Conservation (phyloP, 2,797 vertebrate species). For the Pseudocheirus occidentalis region DNA sequence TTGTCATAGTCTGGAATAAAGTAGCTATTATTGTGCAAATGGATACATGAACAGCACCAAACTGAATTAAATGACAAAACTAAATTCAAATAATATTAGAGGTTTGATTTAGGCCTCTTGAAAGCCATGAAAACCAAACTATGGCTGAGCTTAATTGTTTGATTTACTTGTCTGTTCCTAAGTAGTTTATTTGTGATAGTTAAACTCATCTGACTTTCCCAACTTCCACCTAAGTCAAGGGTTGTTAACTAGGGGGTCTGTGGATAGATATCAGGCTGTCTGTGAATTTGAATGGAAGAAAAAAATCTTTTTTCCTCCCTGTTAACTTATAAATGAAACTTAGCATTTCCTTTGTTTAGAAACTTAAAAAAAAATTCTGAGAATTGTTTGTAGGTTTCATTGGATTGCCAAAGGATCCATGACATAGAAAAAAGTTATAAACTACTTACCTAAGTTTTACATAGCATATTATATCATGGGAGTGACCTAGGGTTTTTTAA, state of each 20-base stretch:
- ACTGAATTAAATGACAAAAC: slow-evolving; percentile 7
- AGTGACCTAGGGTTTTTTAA: background rate
- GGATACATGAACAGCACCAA: background rate
- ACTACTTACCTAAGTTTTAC: background rate
- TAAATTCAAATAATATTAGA: background rate
- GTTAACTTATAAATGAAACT: background rate
- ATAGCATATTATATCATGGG: background rate
- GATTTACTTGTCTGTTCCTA: slow-evolving; percentile 31
- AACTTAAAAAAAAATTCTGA: background rate
- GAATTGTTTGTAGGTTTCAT: background rate
- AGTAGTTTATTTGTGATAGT: slow-evolving; percentile 35
- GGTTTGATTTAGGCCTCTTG: background rate
- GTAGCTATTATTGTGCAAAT: background rate
- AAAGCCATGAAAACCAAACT: background rate
- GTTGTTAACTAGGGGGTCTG: background rate
- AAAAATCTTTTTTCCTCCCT: background rate
- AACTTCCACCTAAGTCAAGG: background rate
- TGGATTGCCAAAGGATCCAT: background rate
- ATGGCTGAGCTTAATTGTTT: slow-evolving; percentile 19
- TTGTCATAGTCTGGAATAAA: accelerated
- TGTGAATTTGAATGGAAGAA: background rate
- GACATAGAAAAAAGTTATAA: background rate
- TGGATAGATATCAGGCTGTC: background rate
- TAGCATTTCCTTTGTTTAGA: background rate
- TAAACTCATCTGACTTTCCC: slow-evolving; percentile 20